Conservation (phyloP, 30 jellyfish, hydroid and myxozoan genomes). For the Phacellophora camtschatica region DNA sequence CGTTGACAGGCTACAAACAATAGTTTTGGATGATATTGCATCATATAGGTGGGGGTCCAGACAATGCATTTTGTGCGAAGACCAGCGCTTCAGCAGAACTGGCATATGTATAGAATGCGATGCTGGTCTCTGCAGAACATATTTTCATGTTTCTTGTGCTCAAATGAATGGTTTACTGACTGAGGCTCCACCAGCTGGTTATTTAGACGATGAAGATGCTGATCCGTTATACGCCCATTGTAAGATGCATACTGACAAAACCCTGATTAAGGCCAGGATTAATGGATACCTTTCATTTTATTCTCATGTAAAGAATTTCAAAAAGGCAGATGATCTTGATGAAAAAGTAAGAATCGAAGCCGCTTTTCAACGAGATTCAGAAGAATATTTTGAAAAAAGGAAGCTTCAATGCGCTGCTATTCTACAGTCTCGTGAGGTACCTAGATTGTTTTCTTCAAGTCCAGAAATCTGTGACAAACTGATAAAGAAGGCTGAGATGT, state of each 20-base stretch:
- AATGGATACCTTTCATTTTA: slow-evolving; percentile 73
- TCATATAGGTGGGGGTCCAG: slow-evolving; percentile 84
- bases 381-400: slow-evolving; percentile 55
- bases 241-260: slow-evolving; percentile 84
- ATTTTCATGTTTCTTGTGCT: slow-evolving; percentile 94
- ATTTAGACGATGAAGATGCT: slow-evolving; percentile 65
- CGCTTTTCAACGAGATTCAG: slow-evolving; percentile 58
- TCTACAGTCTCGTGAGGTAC: slow-evolving; percentile 6
- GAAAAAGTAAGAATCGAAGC: slow-evolving; percentile 54
- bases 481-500: slow-evolving; percentile 76
- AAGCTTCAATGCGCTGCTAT: slow-evolving; percentile 20
- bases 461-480: slow-evolving; percentile 81
- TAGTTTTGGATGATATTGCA: slow-evolving; percentile 82
- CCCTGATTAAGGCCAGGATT: slow-evolving; percentile 41
- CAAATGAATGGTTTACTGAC: slow-evolving; percentile 88
- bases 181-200: slow-evolving; percentile 87
- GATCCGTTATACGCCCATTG: slow-evolving; percentile 96
- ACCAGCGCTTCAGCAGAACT: slow-evolving; percentile 79
- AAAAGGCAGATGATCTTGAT: slow-evolving; percentile 48
- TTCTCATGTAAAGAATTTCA: slow-evolving; percentile 52
- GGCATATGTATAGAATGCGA: slow-evolving; percentile 94
- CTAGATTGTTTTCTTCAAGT: slow-evolving; percentile 81
- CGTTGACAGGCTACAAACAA: slow-evolving; percentile 76
- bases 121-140: slow-evolving; percentile 91
- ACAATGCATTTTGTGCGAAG: slow-evolving; percentile 83